A percentile compares a stretch with the other conserved stretches of the same genome.
Conservation (phyloP, 2,113 vertebrate genomes). For the Eolophus roseicapilla region DNA sequence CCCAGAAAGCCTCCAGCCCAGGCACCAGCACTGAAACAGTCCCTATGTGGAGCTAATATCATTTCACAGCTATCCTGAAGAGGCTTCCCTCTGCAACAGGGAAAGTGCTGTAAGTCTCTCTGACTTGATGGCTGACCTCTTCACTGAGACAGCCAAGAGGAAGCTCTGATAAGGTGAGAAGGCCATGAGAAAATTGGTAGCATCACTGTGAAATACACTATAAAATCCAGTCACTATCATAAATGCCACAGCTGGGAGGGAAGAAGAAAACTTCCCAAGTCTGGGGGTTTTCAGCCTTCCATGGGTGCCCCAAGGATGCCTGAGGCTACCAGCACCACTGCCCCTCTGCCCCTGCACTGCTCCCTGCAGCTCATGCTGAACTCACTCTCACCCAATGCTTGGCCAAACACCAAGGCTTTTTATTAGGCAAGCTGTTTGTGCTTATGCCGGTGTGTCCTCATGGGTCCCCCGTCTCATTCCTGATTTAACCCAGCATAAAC, state of each 20-base stretch:
- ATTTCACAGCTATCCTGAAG: not conserved
- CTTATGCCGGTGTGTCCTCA: fast-evolving
- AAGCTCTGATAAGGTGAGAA: not conserved
- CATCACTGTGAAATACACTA: not conserved
- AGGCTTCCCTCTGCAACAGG: not conserved
- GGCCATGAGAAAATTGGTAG: not conserved
- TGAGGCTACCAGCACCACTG: fast-evolving
- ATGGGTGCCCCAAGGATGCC: not conserved
- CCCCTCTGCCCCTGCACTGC: not conserved
- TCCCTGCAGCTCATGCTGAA: not conserved
- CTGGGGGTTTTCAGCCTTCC: not conserved
- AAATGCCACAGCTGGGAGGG: slow-evolving; percentile 28
- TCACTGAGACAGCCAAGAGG: not conserved
- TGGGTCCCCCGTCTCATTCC: fast-evolving
- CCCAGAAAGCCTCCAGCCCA: not conserved
- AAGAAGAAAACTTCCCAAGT: not conserved
- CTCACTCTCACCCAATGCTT: fast-evolving
- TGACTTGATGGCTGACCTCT: not conserved
- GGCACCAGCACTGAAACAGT: not conserved
- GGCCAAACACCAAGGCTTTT: not conserved
- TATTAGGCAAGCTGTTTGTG: not conserved
- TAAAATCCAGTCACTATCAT: slow-evolving; percentile 26
- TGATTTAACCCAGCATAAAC: not conserved
- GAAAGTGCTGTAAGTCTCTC: not conserved
- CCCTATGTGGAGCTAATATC: not conserved